phyloP scores from a whole-genome alignment of 2,113 vertebrate genomes.

The Protomyctophum bolini region DNA sequence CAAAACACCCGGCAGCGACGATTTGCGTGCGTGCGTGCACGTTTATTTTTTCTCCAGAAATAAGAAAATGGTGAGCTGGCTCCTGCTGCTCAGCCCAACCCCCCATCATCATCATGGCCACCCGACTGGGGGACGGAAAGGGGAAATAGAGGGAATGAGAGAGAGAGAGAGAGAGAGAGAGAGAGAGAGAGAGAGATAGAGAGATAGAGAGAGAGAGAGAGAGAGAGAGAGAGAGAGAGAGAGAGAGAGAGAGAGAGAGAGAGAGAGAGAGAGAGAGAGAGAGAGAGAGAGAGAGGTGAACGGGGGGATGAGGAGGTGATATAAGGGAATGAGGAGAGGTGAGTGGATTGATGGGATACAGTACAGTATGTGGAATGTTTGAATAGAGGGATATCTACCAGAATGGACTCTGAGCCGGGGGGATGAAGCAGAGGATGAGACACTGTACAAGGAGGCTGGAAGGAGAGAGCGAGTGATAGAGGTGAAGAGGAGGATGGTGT shows the following conservation, averaged over 20 bases:
- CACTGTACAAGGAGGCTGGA: constrained; percentile 17
- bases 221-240: neutral
- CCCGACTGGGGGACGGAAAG: constrained; percentile 11
- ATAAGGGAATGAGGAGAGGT: constrained; percentile 12
- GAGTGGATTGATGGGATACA: neutral
- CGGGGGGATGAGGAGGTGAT: neutral
- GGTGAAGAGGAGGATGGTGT: neutral
- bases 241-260: neutral
- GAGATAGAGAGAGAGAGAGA: neutral
- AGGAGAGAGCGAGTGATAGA: neutral
- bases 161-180: neutral
- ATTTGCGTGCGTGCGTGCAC: constrained; percentile 13
- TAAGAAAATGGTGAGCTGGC: constrained; percentile 39
- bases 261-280: neutral
- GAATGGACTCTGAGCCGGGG: neutral
- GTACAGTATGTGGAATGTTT: constrained; percentile 9
- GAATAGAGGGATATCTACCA: constrained; percentile 16
- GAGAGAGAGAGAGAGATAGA: neutral
- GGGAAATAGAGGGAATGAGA: neutral
- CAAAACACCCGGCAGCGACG: no score
- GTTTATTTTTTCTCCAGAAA: constrained; percentile 21
- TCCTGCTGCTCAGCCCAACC: constrained; percentile 47
- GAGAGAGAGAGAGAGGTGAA: neutral
- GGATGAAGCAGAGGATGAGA: constrained; percentile 33
- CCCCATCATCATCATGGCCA: constrained; percentile 18